Base-by-base conservation (phyloP, 2,888 invertebrate species). In the Eurytoma adleriae region DNA sequence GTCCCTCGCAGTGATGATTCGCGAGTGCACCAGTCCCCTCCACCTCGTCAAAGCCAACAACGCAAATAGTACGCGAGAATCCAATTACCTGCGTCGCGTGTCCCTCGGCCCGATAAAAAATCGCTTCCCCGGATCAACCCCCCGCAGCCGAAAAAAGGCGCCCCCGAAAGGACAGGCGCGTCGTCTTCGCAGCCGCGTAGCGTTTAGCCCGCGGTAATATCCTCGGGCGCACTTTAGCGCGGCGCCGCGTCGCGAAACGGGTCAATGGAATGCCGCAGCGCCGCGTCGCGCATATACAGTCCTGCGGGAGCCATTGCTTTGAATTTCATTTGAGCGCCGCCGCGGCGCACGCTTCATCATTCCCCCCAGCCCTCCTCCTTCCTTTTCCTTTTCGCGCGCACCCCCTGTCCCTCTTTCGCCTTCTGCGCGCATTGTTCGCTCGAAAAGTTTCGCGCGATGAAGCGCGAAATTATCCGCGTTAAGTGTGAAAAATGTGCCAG, bases 241-340 rank as follows among this genome's bases (percentile, higher is more conserved):
- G 24, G 13, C 16, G 62, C 27, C 56, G 54, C 48, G 57, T 57
- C 54, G 69, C 52, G 62, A 18, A 59, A 76, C 74, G n/a, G 57
- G 20, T 7, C 18, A 40, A 40, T 40, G 40, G 40, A 40, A 40
- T 40, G 40, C 67, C 67, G 20, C 67, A 67, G n/a, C n/a, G 16
- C 18, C 67, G 50, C 13, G n/a, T 40, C 20, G 20, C 20, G 59
- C 18, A 30, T 18, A 16, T 40, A 20, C 40, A 18, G 57, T 70
- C 70, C 70, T 57, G 40, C 70, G 70, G 70, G 70, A 59, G 61
- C 16, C 71, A 61, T 61, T 71, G 71, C 71, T 71, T 71, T 71
- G 71, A 61, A 71, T 71, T 71, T 61, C 61, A 61, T 57, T 61
- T 57, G 48, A 52, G 50, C 20, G 14, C 27, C 16, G 56, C 61